These are phyloP conservation scores for Trichonephila inaurata DNA, from an alignment of 1,140 invertebrate species.

Conservation along the genomic window DNA sequence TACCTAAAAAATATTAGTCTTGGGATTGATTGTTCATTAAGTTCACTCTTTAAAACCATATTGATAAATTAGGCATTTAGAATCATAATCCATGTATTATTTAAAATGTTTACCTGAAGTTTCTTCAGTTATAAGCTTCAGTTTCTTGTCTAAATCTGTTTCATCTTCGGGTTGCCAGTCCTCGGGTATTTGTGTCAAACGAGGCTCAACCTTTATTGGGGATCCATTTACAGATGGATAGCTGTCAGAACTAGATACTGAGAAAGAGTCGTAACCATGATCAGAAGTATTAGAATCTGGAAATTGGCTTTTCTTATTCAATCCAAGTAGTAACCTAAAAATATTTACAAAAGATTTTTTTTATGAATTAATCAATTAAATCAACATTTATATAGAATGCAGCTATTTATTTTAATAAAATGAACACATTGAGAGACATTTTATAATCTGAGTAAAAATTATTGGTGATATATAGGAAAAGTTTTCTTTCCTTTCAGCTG, in stretches of 20 bases:
- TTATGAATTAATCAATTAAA: background rate
- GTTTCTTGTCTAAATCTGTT: constrained; percentile 59
- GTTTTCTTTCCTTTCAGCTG: too few relatives aligned
- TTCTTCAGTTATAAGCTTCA: constrained; percentile 68
- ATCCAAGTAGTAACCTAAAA: constrained; percentile 69
- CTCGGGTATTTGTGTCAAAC: constrained; percentile 77
- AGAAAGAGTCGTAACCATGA: constrained; percentile 94
- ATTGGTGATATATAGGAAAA: too few relatives aligned
- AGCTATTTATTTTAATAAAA: background rate
- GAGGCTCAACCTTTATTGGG: constrained; percentile 45
- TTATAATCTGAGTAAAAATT: background rate
- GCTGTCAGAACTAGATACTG: constrained; percentile 92
- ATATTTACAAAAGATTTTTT: background rate
- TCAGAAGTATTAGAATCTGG: constrained; percentile 82
- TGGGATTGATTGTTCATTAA: too few relatives aligned
- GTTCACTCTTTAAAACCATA: too few relatives aligned
- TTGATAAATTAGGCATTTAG: too few relatives aligned
- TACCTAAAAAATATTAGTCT: too few relatives aligned
- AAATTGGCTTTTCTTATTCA: constrained; percentile 65
- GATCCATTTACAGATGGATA: constrained; percentile 81
- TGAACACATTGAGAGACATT: background rate
- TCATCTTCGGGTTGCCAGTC: constrained; percentile 69
- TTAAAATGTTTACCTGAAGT: constrained; percentile 27
- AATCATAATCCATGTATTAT: too few relatives aligned
- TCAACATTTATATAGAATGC: too few relatives aligned